Evolutionary conservation across 2,797 vertebrate species (phyloP).

Genomic region (Cynodonichthys magdalenae): DNA sequence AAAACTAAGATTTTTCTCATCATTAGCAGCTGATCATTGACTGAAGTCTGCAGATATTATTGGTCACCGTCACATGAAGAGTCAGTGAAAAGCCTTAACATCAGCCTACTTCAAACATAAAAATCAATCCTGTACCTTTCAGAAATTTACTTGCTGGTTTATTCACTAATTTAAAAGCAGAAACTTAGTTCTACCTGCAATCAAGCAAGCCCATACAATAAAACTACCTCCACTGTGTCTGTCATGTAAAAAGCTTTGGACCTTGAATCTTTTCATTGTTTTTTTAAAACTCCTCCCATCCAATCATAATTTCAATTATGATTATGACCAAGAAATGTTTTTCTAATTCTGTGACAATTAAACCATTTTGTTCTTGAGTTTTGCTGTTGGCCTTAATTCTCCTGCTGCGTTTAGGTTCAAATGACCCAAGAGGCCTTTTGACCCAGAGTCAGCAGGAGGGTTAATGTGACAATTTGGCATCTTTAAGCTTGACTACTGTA

Average conservation of each 20-base stretch:
- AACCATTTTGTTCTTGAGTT: background rate
- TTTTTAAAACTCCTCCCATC: background rate
- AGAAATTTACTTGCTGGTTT: background rate
- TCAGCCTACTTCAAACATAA: too few species aligned
- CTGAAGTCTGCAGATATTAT: too few species aligned
- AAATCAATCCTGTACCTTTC: background rate
- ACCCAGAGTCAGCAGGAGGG: too few species aligned
- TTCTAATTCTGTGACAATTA: background rate
- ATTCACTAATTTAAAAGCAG: background rate
- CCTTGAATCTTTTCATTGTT: background rate
- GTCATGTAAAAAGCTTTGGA: background rate
- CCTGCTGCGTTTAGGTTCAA: too few species aligned
- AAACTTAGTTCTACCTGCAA: background rate
- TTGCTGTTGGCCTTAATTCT: background rate
- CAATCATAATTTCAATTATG: background rate
- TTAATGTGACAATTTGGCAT: background rate
- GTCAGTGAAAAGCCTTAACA: too few species aligned
- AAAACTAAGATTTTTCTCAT: too few species aligned
- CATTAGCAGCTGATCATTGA: too few species aligned
- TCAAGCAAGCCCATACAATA: background rate
- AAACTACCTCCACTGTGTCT: conserved; percentile 4
- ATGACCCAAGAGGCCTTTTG: too few species aligned
- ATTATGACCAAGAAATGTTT: background rate
- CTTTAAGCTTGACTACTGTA: too few species aligned
- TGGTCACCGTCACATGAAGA: too few species aligned